Base-by-base conservation (phyloP, 2,113 vertebrate species). In the Typhlomys cinereus region DNA sequence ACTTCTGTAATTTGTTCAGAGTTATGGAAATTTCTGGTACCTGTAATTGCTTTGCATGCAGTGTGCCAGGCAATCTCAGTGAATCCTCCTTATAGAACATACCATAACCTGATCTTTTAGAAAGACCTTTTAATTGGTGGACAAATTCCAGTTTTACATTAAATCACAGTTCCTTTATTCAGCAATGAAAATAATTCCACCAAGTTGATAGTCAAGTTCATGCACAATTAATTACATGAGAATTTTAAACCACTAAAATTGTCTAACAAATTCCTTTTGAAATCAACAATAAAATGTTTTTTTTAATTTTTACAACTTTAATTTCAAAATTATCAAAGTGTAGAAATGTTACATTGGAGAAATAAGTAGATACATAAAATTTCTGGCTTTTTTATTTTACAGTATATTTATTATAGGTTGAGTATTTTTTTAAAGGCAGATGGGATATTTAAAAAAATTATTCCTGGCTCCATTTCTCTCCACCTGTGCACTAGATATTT, bases 71-170 rank as follows among this genome's bases (percentile, higher is more conserved):
- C 29, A 85, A 41, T 89, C 34, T 67, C 23, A 44, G 23, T 67
- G 57, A 85, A 75, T 25, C 27, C 31, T 78, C 64, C 36, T 90
- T 34, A 85, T 34, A 80, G n/a, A 87, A 14, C 86, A 6, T 21
- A 73, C 82, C 25, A 66, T 85, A 61, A 91, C 69, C 7, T 59
- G 27, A 41, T 83, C 57, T 57, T 74, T 93, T 54, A 78, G 64
- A 85, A n/a, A 93, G 34, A 69, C 1, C 78, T 79, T 82, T 91
- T 93, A 86, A 76, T 91, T 89, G 90, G 50, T 57, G 79, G 79
- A 64, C 80, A 80, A 92, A 66, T 91, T 85, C 74, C 0, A 84
- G 48, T 88, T 79, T 67, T 80, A 57, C 64, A 44, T 81, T 90
- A 54, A 89, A 91, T 85, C 90, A 39, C 3, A 76, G n/a, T 71